Evolutionary conservation across 2,888 invertebrate species (phyloP), one percentile per base, ranked within the genome.

Genomic region (Colletes collaris): DNA sequence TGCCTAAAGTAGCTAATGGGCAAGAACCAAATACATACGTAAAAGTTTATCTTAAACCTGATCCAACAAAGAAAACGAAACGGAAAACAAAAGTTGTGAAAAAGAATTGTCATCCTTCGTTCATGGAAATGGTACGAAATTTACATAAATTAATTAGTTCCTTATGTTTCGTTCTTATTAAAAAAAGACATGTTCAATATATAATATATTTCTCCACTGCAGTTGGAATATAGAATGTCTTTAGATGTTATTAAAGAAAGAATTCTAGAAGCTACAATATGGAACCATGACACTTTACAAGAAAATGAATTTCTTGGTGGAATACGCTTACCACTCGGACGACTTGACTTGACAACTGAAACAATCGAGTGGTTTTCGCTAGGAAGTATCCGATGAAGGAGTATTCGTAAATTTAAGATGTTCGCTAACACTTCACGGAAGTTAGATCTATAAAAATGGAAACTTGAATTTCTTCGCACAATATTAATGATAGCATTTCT

Each of bases 271-370:
- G 98, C 98, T 0, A 98, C 98, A 0, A 97, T 99, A 10, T 99
- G 98, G 99, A 97, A 97, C 92, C 97, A 98, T 93, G 98, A 98
- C 92, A 96, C 97, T 0, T 93, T 99, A 56, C 98, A 98, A 92
- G 98, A 98, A 93, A 99, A 99, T 93, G 97, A 98, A 93, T 97
- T 98, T 92, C 94, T 99, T 10, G 99, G 99, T 40, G 98, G 98
- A n/a, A 96, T 97, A 73, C 96, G 97, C 85, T 95, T 99, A 86
- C 96, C 96, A 2, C 94, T 99, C 13, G 94, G 94, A 76, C 94
- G 96, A 52, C 93, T 97, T 81, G 96, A 97, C 89, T 94, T 98
- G 79, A 95, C 95, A 3, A 95, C 95, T 84, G 98, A 98, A 93
- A 96, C 96, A 0, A 95, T 96, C 1, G 96, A 97, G 83, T 99